Evolutionary conservation across 1,140 invertebrate species (phyloP), one percentile per base, ranked within the genome.

Genomic region (Bombus polaris): DNA sequence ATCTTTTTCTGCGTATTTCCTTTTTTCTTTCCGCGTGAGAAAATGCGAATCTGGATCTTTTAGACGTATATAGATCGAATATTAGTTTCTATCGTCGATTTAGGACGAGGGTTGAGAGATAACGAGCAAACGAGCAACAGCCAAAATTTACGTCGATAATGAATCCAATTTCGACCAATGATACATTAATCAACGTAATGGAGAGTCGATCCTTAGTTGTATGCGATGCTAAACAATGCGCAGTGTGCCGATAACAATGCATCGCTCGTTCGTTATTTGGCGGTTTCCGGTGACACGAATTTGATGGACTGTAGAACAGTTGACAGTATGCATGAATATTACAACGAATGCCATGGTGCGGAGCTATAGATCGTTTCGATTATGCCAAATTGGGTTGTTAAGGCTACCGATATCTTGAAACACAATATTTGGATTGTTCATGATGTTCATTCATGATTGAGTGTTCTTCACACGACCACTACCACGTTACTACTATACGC

Each of bases 111-210:
- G 37, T 12, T 3, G 12, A 72, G 37, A 70, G 81, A 39, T 74
- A 82, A 82, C 80, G 9, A 37, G 72, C 4, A 47, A 15, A 32
- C 6, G 62, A 32, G 13, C 13, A 13, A 15, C 8, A n/a, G 39
- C 28, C 53, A 39, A 76, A 76, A 76, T 83, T 83, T 42, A 15
- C 18, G 32, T 2, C 25, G 25, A 37, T 76, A 78, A 83, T 59
- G 74, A 42, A 59, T 84, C 62, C n/a, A 53, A 57, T 78, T 53
- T 76, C 35, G 44, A 13, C n/a, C 28, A 25, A 5, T 35, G 81
- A 77, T 65, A 70, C 44, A 77, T 68, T 77, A 77, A 83, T 84
- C 65, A 70, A n/a, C 22, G 82, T 70, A 79, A 84, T 70, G 75
- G 47, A 47, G 65, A 44, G n/a, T 0, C 37, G 47, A 37, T 70